Percentiles rank a stretch among this genome's conserved stretches.
Conservation (phyloP, 1,140 invertebrate species). For the Telenomus remus region DNA sequence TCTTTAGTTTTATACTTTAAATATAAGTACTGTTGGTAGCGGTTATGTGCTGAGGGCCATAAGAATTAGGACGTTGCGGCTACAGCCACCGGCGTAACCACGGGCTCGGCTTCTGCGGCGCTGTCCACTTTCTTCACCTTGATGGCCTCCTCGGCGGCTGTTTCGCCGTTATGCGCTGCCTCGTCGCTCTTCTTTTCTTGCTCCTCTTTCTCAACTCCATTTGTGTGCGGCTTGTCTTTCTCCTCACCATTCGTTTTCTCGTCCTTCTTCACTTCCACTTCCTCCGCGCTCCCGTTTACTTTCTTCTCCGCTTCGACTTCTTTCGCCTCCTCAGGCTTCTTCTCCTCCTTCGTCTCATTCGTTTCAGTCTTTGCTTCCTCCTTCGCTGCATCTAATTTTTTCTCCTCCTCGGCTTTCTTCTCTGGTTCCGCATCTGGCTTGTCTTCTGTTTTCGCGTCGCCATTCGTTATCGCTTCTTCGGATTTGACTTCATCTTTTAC, state of each 20-base stretch:
- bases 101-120: slow-evolving; percentile 66
- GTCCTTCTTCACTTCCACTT: slow-evolving; percentile 18
- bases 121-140: slow-evolving; percentile 69
- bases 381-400: slow-evolving; percentile 11
- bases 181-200: slow-evolving; percentile 23
- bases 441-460: neutral
- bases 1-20: slow-evolving; percentile 70
- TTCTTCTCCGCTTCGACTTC: slow-evolving; percentile 42
- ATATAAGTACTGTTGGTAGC: slow-evolving; percentile 70
- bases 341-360: slow-evolving; percentile 14
- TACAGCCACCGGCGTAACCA: slow-evolving; percentile 70
- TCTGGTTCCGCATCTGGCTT: slow-evolving; percentile 20
- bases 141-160: slow-evolving; percentile 61
- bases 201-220: slow-evolving; percentile 62
- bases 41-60: slow-evolving; percentile 69
- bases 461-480: slow-evolving; percentile 15
- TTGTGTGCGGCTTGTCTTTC: slow-evolving; percentile 62
- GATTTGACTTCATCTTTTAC: slow-evolving; percentile 36
- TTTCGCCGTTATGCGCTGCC: slow-evolving; percentile 62
- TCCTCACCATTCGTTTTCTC: slow-evolving; percentile 42
- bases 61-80: slow-evolving; percentile 73
- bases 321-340: slow-evolving; percentile 18
- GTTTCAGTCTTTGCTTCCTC: slow-evolving; percentile 32
- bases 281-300: slow-evolving; percentile 14
- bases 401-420: slow-evolving; percentile 23